These are phyloP conservation scores for Caenorhabditis briggsae DNA, from an alignment of 1,140 invertebrate species.

Conservation along the genomic window DNA sequence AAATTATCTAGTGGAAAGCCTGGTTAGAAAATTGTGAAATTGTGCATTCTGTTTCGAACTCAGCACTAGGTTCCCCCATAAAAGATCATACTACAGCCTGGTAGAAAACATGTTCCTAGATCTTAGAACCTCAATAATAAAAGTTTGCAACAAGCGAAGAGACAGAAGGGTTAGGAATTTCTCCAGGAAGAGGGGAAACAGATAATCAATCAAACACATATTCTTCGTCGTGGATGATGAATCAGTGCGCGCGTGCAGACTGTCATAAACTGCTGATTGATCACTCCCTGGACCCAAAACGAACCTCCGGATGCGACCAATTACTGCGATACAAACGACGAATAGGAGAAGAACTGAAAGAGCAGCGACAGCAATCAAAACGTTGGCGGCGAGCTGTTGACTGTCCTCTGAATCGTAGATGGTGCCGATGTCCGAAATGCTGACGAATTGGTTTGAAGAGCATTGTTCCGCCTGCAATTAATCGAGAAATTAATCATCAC, in stretches of 20 bases:
- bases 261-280: constrained; percentile 51
- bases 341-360: constrained; percentile 42
- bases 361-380: constrained; percentile 47
- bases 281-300: constrained; percentile 20
- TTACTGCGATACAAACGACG: constrained; percentile 43
- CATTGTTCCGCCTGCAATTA: constrained; percentile 48
- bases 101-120: too few species aligned
- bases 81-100: too few species aligned
- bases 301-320: constrained; percentile 55
- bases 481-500: neutral
- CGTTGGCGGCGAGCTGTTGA: constrained; percentile 41
- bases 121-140: neutral
- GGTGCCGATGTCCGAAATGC: constrained; percentile 42
- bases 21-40: neutral
- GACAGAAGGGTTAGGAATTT: neutral
- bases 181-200: constrained; percentile 16
- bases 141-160: constrained; percentile 44
- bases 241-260: constrained; percentile 54
- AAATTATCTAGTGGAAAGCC: neutral
- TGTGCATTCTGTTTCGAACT: too few species aligned
- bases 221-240: constrained; percentile 36
- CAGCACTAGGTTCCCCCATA: too few species aligned
- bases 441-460: constrained; percentile 39
- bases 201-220: constrained; percentile 53
- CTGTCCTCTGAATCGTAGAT: constrained; percentile 43